Conservation (phyloP, 2,888 invertebrate species). For the Eupsilia transversa region DNA sequence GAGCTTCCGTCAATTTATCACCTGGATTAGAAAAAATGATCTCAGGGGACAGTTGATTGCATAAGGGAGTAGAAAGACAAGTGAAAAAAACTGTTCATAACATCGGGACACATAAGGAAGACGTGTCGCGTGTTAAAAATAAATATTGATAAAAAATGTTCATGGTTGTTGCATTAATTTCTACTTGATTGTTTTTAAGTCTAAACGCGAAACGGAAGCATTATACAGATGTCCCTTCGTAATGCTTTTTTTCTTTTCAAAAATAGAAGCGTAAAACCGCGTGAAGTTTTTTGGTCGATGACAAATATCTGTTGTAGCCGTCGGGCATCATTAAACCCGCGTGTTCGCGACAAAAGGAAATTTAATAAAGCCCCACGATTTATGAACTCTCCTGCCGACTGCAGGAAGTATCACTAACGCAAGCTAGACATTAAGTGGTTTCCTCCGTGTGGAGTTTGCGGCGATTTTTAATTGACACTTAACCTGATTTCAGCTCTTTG, state of each 20-base stretch:
- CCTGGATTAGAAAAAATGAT: slow-evolving; percentile 83
- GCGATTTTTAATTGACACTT: slow-evolving; percentile 66
- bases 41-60: slow-evolving; percentile 71
- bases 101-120: slow-evolving; percentile 35
- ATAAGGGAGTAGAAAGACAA: slow-evolving; percentile 60
- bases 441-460: slow-evolving; percentile 60
- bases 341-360: slow-evolving; percentile 75
- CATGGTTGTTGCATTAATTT: slow-evolving; percentile 70
- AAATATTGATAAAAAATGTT: slow-evolving; percentile 71
- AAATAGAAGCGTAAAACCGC: slow-evolving; percentile 74
- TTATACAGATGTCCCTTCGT: slow-evolving; percentile 73
- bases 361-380: slow-evolving; percentile 79
- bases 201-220: slow-evolving; percentile 76
- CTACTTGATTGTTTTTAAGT: slow-evolving; percentile 74
- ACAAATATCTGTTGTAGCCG: slow-evolving; percentile 74
- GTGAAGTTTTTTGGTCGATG: slow-evolving; percentile 73
- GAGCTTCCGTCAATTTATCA: slow-evolving; percentile 82
- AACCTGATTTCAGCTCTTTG: slow-evolving; percentile 62
- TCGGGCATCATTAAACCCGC: slow-evolving; percentile 77
- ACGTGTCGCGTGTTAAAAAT: slow-evolving; percentile 57
- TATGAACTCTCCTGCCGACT: slow-evolving; percentile 69
- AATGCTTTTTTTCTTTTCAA: slow-evolving; percentile 67
- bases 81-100: slow-evolving; percentile 58
- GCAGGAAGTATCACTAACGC: slow-evolving; percentile 76
- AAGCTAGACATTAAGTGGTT: slow-evolving; percentile 70